These are phyloP conservation scores for Melanogrammus aeglefinus DNA, from an alignment of 2,797 vertebrate species.

Conservation along the genomic window DNA sequence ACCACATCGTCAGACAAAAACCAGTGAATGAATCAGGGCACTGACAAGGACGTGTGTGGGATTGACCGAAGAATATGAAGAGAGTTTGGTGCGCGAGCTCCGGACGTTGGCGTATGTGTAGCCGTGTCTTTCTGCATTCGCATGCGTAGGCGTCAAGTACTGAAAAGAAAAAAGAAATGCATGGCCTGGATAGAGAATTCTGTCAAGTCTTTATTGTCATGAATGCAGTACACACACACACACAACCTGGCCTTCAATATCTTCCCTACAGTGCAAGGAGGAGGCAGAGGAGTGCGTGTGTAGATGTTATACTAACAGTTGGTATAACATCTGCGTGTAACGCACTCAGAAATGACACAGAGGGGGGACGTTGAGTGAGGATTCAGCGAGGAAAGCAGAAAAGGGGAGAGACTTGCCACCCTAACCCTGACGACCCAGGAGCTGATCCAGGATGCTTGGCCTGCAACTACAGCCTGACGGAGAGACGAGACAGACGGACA, in stretches of 20 bases:
- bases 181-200: not conserved
- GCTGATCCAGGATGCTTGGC: not conserved
- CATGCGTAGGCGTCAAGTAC: not conserved
- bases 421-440: too few species aligned
- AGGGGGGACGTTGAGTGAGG: not conserved
- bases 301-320: too few species aligned
- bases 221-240: not conserved
- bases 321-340: conserved; percentile 23
- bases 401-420: not conserved
- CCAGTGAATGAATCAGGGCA: conserved; percentile 33
- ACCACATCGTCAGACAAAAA: conserved; percentile 2
- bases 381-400: not conserved
- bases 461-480: not conserved
- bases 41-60: conserved; percentile 48
- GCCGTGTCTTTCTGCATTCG: not conserved
- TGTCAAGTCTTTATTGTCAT: conserved; percentile 1
- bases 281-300: conserved; percentile 34
- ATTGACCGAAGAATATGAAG: conserved; percentile 34
- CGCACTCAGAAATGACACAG: conserved; percentile 15
- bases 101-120: not conserved
- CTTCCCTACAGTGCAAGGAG: not conserved
- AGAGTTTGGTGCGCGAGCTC: conserved; percentile 7
- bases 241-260: not conserved
- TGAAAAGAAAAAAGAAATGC: not conserved
- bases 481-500: not conserved